Base-by-base conservation (phyloP, 2,113 vertebrate genomes). In the Morone chrysops region DNA sequence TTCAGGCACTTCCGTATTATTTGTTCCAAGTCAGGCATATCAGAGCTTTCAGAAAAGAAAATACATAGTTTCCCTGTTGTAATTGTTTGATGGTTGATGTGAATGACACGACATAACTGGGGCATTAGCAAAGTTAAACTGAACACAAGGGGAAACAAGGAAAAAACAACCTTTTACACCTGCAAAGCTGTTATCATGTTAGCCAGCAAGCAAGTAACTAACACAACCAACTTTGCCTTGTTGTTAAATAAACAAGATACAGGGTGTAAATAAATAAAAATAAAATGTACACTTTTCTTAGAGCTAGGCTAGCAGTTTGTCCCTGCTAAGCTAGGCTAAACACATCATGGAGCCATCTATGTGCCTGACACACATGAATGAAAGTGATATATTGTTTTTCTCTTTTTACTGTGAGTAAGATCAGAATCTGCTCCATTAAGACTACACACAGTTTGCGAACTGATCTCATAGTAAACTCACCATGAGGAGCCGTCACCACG, bases 401-500 rank as follows among this genome's bases (percentile, higher is more conserved):
- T 43, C 4, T 71, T 71, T 59, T 57, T 14, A 16, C 11, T 31
- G 5, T n/a, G 10, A 2, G 13, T 43, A 22, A 62, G 11, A 41
- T 10, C 67, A n/a, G 8, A 12, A 60, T 38, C 17, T 13, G 68
- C 22, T 50, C 9, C 13, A 40, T 48, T 13, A 40, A 50, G 12
- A 60, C 18, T 6, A 20, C 7, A 6, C 13, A 20, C 5, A 25
- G 1, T 4, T 25, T 60, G 11, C 40, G 41, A 14, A 75, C 36
- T 2, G 11, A 11, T n/a, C 0, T 0, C n/a, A 48, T 73, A 3
- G 0, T 31, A 1, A 2, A 95, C 90, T 87, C 54, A 96, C 96
- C 96, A 1, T 93, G 93, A 51, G 95, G 94, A 14, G 95, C 95
- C 0, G 95, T 93, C 53, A 96, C 90, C 85, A 96, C 95, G 4